phyloP scores from a whole-genome alignment of 2,888 invertebrate species.

The Chorisops tibialis region DNA sequence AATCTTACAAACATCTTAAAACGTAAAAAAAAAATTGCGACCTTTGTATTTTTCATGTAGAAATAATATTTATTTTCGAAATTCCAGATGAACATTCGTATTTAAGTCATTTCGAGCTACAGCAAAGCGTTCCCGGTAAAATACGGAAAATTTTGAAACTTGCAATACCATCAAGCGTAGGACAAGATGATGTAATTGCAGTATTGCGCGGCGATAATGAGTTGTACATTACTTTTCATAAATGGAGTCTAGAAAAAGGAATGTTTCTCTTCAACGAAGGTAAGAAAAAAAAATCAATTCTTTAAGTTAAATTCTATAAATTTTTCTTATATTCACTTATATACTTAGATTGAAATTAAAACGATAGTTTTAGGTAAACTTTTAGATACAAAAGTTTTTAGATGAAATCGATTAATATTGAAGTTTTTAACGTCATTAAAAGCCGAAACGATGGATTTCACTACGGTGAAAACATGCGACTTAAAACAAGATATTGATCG shows the following conservation, averaged over 20 bases:
- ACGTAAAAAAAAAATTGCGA: not conserved
- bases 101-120: conserved; percentile 42
- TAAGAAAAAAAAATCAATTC: conserved; percentile 41
- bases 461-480: too few species aligned
- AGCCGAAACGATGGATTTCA: too few species aligned
- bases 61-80: not conserved
- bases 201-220: conserved; percentile 34
- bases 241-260: conserved; percentile 38
- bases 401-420: too few species aligned
- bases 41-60: not conserved
- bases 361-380: too few species aligned
- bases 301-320: too few species aligned
- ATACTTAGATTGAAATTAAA: too few species aligned
- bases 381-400: too few species aligned
- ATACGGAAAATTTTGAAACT: conserved; percentile 37
- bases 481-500: too few species aligned
- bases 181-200: conserved; percentile 38
- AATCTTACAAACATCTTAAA: conserved; percentile 5
- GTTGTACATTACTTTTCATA: conserved; percentile 36
- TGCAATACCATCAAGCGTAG: conserved; percentile 23
- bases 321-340: too few species aligned
- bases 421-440: too few species aligned
- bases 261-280: conserved; percentile 40
- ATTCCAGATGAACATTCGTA: conserved; percentile 36
- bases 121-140: conserved; percentile 39